These are phyloP conservation scores for Tragulus kanchil DNA, from an alignment of 2,113 vertebrate genomes.

Conservation along the genomic window DNA sequence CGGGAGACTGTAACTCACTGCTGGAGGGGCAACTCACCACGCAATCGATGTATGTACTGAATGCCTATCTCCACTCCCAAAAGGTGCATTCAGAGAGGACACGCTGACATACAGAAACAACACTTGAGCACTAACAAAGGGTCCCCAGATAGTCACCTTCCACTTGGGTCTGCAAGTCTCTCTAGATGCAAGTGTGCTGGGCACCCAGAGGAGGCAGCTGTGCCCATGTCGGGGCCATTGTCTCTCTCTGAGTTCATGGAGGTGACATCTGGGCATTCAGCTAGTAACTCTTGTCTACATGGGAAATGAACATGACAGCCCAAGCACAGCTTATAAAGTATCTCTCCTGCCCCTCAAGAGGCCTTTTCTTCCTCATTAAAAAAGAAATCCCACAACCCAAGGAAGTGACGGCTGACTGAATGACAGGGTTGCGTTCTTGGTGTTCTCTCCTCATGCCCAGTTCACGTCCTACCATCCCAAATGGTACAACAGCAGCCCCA, in stretches of 20 bases:
- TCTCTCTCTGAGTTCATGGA: neutral
- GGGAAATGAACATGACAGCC: neutral
- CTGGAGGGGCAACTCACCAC: neutral
- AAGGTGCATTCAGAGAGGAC: neutral
- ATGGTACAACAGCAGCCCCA: neutral
- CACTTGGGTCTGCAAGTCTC: neutral
- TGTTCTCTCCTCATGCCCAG: too few relatives aligned
- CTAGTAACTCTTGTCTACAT: neutral
- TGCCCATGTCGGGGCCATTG: neutral
- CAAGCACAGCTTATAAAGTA: neutral
- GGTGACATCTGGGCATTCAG: neutral
- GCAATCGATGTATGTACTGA: neutral
- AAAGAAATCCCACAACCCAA: neutral
- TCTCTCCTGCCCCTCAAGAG: too few relatives aligned
- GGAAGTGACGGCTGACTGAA: neutral
- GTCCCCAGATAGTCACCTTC: neutral
- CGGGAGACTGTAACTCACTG: neutral
- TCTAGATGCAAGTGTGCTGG: neutral
- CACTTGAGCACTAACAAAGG: neutral
- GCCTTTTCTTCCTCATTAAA: neutral
- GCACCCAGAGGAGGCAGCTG: rapidly evolving
- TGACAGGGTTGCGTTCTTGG: neutral
- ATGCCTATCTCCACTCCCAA: neutral
- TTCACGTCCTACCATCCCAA: neutral
- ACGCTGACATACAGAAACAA: neutral